phyloP scores from a whole-genome alignment of 92 coral and sea anemone genomes.

The Zoanthus solanderi region DNA sequence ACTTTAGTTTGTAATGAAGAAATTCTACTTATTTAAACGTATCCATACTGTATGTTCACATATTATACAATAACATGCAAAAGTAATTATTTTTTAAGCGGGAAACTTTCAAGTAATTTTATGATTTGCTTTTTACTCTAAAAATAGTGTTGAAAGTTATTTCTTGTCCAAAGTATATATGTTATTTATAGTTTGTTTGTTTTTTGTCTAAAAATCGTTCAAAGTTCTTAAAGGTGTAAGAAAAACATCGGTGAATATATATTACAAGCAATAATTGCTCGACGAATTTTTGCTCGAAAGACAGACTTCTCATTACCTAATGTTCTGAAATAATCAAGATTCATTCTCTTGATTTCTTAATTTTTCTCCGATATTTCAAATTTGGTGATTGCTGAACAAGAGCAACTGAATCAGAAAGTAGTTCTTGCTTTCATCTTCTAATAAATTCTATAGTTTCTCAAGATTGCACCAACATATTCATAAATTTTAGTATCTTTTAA shows the following conservation, averaged over 20 bases:
- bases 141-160: neutral
- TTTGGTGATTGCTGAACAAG: neutral
- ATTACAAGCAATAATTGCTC: neutral
- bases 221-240: too few species aligned
- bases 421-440: neutral
- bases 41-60: too few species aligned
- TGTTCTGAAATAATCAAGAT: neutral
- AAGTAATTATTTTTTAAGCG: neutral
- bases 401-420: neutral
- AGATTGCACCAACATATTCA: neutral
- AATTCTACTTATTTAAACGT: too few species aligned
- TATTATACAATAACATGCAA: too few species aligned
- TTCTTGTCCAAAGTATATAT: too few species aligned
- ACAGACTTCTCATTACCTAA: neutral
- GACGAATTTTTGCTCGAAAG: neutral
- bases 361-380: neutral
- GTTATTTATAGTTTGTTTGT: too few species aligned
- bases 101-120: neutral
- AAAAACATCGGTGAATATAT: neutral
- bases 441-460: neutral
- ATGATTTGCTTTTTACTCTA: neutral
- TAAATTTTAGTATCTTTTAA: constrained; percentile 23
- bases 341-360: neutral
- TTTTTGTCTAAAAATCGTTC: too few species aligned
- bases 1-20: neutral